Evolutionary conservation across 1,140 invertebrate species (phyloP), one percentile per base, ranked within the genome.

Genomic region (Latrodectus geometricus): DNA sequence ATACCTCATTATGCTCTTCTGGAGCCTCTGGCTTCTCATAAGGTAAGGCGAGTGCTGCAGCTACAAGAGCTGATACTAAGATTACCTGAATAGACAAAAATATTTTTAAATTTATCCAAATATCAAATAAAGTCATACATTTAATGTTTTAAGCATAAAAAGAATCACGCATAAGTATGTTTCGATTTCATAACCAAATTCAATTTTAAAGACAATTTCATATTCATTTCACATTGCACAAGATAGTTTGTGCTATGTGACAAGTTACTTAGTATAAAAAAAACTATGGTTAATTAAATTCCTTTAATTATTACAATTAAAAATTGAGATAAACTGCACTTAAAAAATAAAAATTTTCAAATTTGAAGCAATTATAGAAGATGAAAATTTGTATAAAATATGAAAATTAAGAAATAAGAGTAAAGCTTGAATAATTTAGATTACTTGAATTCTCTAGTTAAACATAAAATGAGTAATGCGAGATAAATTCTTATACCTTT

Each of bases 81-180:
- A 85, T 0, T 35, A 85, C 74, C 83, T 85, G 23, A 11, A 78
- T n/a, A n/a, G n/a, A n/a, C n/a, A 66, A 66, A 35, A n/a, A 11
- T 9, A n/a, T 11, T 61, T 61, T 1, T 4, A 17, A 61, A 61
- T 61, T 61, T 61, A 61, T 35, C 1, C 35, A 35, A 5, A 35
- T 35, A 35, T 35, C 1, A 35, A 35, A 35, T 35, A 35, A 35
- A 35, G 5, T 61, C 2, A 61, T 17, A 4, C 54, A 61, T 17
- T 61, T 8, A 61, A 8, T 61, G 8, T 14, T 14, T 14, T 61
- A 61, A 61, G 0, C 17, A 17, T 61, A 61, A 17, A 61, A 61
- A 14, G n/a, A 14, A 14, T 17, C 54, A 61, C n/a, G n/a, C n/a
- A n/a, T n/a, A 61, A 61, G 3, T 3, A 61, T 14, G 54, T 8